These are phyloP conservation scores for Enteromius unitaeniatus DNA, from an alignment of 2,797 vertebrate genomes.

Conservation along the genomic window DNA sequence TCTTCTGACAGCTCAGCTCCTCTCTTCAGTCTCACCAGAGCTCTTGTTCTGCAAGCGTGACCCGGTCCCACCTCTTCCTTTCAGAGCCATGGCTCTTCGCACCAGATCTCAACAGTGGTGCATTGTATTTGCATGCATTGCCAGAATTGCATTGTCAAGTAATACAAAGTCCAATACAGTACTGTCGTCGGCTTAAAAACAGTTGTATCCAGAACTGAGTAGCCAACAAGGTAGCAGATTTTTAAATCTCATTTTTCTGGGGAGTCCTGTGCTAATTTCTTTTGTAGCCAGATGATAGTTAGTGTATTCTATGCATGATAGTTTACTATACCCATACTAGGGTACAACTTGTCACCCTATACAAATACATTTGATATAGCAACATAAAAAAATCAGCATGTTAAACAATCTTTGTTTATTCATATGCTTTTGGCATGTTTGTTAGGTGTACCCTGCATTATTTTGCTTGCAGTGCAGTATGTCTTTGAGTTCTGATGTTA, in stretches of 20 bases:
- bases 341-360: too few species aligned
- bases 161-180: slow-evolving; percentile 2
- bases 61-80: not conserved
- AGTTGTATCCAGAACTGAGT: not conserved
- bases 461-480: not conserved
- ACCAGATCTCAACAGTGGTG: not conserved
- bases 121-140: slow-evolving; percentile 11
- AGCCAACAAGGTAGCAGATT: not conserved
- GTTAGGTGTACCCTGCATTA: not conserved
- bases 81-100: not conserved
- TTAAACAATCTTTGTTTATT: not conserved
- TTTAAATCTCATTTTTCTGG: not conserved
- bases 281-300: not conserved
- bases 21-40: slow-evolving; percentile 11
- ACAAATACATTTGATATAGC: not conserved
- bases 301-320: not conserved
- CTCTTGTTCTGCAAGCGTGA: not conserved
- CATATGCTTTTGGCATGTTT: not conserved
- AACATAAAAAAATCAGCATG: not conserved
- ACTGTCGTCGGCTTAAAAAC: not conserved
- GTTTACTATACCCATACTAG: not conserved
- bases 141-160: not conserved
- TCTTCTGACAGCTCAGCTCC: not conserved
- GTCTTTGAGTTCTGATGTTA: not conserved
- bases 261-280: not conserved